Evolutionary conservation across 2,888 invertebrate species (phyloP).

Genomic region (Anoncus sp.): DNA sequence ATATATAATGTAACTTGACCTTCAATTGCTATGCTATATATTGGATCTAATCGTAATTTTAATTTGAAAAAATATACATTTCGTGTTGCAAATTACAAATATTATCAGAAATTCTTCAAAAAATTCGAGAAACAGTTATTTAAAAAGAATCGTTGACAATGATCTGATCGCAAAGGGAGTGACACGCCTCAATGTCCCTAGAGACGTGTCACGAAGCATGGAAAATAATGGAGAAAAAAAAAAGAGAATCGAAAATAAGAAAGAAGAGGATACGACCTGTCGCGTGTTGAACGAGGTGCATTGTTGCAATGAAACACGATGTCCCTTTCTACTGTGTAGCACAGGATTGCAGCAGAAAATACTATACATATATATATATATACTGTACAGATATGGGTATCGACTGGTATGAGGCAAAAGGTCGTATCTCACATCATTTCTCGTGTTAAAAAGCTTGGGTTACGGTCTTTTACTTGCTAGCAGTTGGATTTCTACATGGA

Average conservation of each 20-base stretch:
- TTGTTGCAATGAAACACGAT: conserved; percentile 37
- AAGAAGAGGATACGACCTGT: conserved; percentile 48
- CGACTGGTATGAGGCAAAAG: neutral
- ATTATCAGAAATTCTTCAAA: too few species aligned
- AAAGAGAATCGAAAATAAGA: conserved; percentile 34
- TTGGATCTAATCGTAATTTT: too few species aligned
- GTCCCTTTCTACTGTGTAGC: conserved; percentile 16
- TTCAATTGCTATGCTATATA: too few species aligned
- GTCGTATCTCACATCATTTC: neutral
- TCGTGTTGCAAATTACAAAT: too few species aligned
- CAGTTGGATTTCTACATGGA: neutral
- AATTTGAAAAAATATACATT: too few species aligned
- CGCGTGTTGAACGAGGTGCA: conserved; percentile 38
- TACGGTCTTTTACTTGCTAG: neutral
- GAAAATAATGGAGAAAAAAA: conserved; percentile 16
- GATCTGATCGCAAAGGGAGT: conserved; percentile 36
- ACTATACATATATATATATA: conserved; percentile 2
- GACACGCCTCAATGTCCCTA: conserved; percentile 31
- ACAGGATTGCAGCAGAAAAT: neutral
- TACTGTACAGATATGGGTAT: too few species aligned
- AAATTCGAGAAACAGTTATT: too few species aligned
- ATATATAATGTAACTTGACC: too few species aligned
- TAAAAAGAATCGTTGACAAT: conserved; percentile 6
- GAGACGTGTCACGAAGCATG: conserved; percentile 21
- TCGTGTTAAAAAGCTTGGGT: neutral